Evolutionary conservation across 2,888 invertebrate genomes (phyloP).

Genomic region (Synanthedon myopaeformis): DNA sequence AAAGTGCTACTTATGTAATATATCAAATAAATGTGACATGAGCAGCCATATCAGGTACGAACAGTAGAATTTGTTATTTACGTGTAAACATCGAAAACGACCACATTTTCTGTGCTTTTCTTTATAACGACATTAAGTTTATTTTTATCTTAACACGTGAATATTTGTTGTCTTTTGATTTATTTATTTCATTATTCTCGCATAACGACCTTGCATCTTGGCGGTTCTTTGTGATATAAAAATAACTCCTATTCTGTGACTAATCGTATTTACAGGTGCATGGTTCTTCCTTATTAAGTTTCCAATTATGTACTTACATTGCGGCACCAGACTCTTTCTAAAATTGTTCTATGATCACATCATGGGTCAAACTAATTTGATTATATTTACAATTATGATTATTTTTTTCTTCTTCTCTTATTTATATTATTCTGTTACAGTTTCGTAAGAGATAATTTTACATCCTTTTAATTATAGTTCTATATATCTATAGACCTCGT

Average conservation of each 20-base stretch:
- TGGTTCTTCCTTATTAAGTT: neutral
- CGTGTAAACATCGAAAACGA: too few species aligned
- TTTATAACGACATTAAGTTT: too few species aligned
- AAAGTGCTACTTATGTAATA: neutral
- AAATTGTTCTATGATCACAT: neutral
- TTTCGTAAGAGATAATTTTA: too few species aligned
- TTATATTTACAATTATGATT: neutral
- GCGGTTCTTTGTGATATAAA: slow-evolving; percentile 10
- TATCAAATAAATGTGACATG: neutral
- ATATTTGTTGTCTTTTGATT: too few species aligned
- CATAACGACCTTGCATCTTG: slow-evolving; percentile 16
- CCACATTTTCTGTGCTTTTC: too few species aligned
- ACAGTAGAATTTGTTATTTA: too few species aligned
- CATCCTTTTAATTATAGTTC: too few species aligned
- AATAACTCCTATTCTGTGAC: slow-evolving; percentile 6
- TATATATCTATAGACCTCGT: too few species aligned
- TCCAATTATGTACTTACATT: too few species aligned
- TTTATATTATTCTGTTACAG: too few species aligned
- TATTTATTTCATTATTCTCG: slow-evolving; percentile 4
- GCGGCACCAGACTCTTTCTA: neutral
- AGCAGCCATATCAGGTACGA: neutral
- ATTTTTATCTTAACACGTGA: too few species aligned
- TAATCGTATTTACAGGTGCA: slow-evolving; percentile 2
- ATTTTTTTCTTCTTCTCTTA: too few species aligned
- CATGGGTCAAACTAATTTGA: neutral